A percentile compares a stretch with the other conserved stretches of the same genome.
Evolutionary conservation across 64 coral and sea anemone genomes (phyloP).

Genomic region (Pachyseris speciosa): DNA sequence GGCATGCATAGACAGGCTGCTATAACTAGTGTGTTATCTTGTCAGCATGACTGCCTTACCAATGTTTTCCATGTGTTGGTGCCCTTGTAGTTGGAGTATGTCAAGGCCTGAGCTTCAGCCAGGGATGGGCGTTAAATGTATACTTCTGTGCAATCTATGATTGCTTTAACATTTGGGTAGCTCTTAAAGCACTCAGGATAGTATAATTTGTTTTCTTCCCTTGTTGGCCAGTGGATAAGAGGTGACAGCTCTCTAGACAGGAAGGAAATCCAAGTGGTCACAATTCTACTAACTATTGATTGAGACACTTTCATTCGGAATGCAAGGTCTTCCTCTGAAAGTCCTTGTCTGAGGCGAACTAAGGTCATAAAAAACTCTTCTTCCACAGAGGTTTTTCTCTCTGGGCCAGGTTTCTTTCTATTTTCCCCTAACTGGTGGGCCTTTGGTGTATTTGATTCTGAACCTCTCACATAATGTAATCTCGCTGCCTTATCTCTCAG

Average conservation of each 20-base stretch:
- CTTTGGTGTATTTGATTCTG: constrained; percentile 7
- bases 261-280: constrained; percentile 36
- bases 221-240: constrained; percentile 17
- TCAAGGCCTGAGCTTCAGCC: constrained; percentile 38
- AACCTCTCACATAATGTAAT: constrained; percentile 22
- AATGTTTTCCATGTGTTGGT: constrained; percentile 27
- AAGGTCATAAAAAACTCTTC: constrained; percentile 24
- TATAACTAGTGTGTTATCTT: not conserved
- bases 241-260: constrained; percentile 23
- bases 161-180: constrained; percentile 36
- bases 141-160: constrained; percentile 48
- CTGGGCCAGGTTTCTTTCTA: constrained; percentile 19
- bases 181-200: constrained; percentile 29
- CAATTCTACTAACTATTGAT: constrained; percentile 35
- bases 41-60: not conserved
- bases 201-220: not conserved
- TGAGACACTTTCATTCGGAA: constrained; percentile 55
- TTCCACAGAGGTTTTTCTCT: not conserved
- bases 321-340: constrained; percentile 48
- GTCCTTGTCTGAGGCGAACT: constrained; percentile 21
- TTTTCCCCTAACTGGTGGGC: not conserved
- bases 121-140: constrained; percentile 8
- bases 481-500: constrained; percentile 8
- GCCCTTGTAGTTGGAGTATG: constrained; percentile 44
- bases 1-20: no score